Conservation (phyloP, 2,888 invertebrate genomes). For the Lasius platythorax region DNA sequence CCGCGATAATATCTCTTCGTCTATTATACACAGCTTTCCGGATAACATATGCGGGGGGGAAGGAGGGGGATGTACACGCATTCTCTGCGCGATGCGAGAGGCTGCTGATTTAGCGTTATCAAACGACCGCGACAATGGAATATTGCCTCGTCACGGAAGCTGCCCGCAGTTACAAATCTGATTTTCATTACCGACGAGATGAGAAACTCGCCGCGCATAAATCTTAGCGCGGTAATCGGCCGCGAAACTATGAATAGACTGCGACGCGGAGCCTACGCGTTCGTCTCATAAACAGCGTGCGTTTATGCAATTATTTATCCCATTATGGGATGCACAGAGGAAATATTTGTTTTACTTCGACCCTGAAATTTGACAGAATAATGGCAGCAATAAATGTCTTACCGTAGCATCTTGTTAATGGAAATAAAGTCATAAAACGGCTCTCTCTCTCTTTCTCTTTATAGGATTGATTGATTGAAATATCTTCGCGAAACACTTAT, state of each 20-base stretch:
- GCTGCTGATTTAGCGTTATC: constrained; percentile 40
- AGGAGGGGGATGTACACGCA: not conserved
- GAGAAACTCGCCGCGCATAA: constrained; percentile 42
- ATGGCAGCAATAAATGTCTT: not conserved
- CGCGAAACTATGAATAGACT: constrained; percentile 19
- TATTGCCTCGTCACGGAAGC: constrained; percentile 40
- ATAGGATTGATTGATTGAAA: not conserved
- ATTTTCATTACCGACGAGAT: constrained; percentile 47
- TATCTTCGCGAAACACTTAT: not conserved
- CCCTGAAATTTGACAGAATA: constrained; percentile 15
- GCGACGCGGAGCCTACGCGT: not conserved
- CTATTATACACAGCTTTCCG: constrained; percentile 60
- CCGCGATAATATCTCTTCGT: constrained; percentile 63
- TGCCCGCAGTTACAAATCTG: constrained; percentile 41
- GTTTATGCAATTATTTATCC: constrained; percentile 36
- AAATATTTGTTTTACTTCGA: not conserved
- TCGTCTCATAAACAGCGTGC: constrained; percentile 28
- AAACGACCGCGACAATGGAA: constrained; percentile 37
- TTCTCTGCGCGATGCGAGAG: constrained; percentile 21
- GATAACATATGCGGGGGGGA: constrained; percentile 15
- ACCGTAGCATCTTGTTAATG: not conserved
- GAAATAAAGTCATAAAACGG: not conserved
- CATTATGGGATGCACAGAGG: not conserved
- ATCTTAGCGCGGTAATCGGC: constrained; percentile 34
- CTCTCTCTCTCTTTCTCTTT: not conserved